Evolutionary conservation across 2,797 vertebrate species (phyloP).

Genomic region (Danio aesculapii): DNA sequence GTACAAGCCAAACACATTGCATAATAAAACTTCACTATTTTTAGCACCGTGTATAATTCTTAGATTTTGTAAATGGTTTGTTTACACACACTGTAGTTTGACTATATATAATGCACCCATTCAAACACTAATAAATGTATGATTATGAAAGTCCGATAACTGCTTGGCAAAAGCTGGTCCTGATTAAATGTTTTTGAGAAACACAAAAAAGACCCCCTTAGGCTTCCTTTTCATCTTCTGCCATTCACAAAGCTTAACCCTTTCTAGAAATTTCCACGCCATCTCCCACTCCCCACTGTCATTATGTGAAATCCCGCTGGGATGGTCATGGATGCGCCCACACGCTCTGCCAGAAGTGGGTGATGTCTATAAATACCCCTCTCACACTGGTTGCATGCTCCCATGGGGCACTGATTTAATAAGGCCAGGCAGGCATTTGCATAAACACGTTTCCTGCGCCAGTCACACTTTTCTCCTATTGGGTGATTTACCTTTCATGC

Average conservation of each 20-base stretch:
- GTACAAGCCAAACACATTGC: too few relatives aligned
- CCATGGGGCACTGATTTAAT: slow-evolving; percentile 48
- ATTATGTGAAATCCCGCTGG: slow-evolving; percentile 37
- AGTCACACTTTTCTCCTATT: slow-evolving; percentile 42
- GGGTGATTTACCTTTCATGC: slow-evolving; percentile 29
- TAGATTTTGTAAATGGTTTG: too few relatives aligned
- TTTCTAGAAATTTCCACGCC: slow-evolving; percentile 44
- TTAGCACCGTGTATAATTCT: too few relatives aligned
- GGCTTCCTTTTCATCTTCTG: slow-evolving; percentile 10
- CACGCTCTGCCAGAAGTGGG: slow-evolving; percentile 54
- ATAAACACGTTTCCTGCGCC: slow-evolving; percentile 46
- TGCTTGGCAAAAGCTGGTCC: not conserved
- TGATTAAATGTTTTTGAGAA: slow-evolving; percentile 16
- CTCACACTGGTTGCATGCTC: slow-evolving; percentile 37
- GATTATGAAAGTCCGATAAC: not conserved
- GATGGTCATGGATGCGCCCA: slow-evolving; percentile 43
- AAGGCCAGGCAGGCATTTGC: slow-evolving; percentile 55
- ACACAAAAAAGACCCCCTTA: slow-evolving; percentile 12
- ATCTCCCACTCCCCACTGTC: slow-evolving; percentile 31
- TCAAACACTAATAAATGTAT: not conserved
- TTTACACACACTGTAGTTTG: too few relatives aligned
- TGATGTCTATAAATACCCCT: slow-evolving; percentile 60
- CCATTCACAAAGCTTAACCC: slow-evolving; percentile 38
- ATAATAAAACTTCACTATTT: too few relatives aligned
- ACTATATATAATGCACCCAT: not conserved